Base-by-base conservation (phyloP, 2,113 vertebrate species). In the Uropsilus gracilis region DNA sequence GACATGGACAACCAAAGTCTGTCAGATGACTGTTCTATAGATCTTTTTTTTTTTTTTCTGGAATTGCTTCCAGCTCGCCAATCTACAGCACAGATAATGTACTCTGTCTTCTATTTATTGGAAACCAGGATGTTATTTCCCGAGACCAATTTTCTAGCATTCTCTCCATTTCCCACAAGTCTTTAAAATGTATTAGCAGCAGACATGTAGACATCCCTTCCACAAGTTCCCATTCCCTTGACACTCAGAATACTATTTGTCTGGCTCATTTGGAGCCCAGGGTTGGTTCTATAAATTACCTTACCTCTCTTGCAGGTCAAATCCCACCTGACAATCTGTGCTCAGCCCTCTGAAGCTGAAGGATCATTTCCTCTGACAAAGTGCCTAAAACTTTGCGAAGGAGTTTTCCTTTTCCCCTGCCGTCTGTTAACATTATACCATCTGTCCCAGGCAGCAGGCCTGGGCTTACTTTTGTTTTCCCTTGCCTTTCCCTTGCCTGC, bases 391-490 rank as follows among this genome's bases (percentile, higher is more conserved):
- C 55, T 91, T 18, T 50, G 42, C 8, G 11, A 92, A 95, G 24
- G 37, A 73, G 8, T 46, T 66, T 39, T 72, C 39, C 26, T 42
- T 93, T 81, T 61, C 50, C 34, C 53, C 61, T 37, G 48, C 57
- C 18, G 16, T 93, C 84, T 86, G n/a, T 50, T 89, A 91, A 69
- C 90, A 83, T 89, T 82, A 73, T 18, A 57, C 93, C 75, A 93
- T 91, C 84, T 97, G 90, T 88, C 63, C 80, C 80, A 86, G 61
- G 57, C 85, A 91, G 84, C 64, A 86, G 84, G 69, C 30, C 55
- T 32, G 32, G 30, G 42, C 12, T 66, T 77, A 37, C 34, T 94
- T 91, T 76, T 83, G 55, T 32, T 81, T 94, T 76, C 75, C 75
- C 46, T 86, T 93, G 30, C 48, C 50, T 61, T 93, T 86, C 34